Evolutionary conservation across 2,888 invertebrate species (phyloP).

Genomic region (Athetis lepigone): DNA sequence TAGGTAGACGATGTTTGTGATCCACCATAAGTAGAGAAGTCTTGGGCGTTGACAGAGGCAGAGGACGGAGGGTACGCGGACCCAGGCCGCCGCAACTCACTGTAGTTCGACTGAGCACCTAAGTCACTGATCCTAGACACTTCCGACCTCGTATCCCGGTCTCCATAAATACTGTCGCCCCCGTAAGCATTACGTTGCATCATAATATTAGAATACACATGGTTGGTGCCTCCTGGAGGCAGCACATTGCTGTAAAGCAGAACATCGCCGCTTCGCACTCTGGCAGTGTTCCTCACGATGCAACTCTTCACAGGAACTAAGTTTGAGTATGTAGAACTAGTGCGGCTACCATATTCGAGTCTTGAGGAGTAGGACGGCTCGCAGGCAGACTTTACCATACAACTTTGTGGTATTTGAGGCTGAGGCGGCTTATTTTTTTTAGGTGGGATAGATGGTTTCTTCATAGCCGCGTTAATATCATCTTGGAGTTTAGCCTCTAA

Average conservation of each 20-base stretch:
- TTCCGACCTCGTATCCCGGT: slow-evolving; percentile 83
- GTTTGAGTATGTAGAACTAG: slow-evolving; percentile 88
- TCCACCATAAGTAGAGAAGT: slow-evolving; percentile 90
- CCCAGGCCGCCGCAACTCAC: slow-evolving; percentile 91
- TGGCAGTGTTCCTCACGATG: slow-evolving; percentile 84
- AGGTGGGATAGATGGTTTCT: slow-evolving; percentile 87
- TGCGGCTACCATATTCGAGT: slow-evolving; percentile 88
- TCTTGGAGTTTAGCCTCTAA: slow-evolving; percentile 87
- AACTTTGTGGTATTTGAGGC: slow-evolving; percentile 94
- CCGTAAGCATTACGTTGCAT: slow-evolving; percentile 85
- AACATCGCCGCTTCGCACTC: slow-evolving; percentile 84
- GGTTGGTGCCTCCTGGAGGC: slow-evolving; percentile 88
- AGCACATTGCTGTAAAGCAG: slow-evolving; percentile 86
- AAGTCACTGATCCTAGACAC: slow-evolving; percentile 87
- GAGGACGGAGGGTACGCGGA: slow-evolving; percentile 90
- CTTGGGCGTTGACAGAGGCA: slow-evolving; percentile 87
- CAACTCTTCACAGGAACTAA: slow-evolving; percentile 89
- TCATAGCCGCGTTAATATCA: slow-evolving; percentile 86
- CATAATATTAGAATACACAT: slow-evolving; percentile 87
- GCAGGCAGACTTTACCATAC: slow-evolving; percentile 93
- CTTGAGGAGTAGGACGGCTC: slow-evolving; percentile 95
- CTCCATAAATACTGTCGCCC: slow-evolving; percentile 88
- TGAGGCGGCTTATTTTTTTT: slow-evolving; percentile 86
- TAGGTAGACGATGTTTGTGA: slow-evolving; percentile 92
- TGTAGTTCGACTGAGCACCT: slow-evolving; percentile 91